These are phyloP conservation scores for Macrocentrus cingulum DNA, from an alignment of 1,140 invertebrate genomes.

Conservation along the genomic window DNA sequence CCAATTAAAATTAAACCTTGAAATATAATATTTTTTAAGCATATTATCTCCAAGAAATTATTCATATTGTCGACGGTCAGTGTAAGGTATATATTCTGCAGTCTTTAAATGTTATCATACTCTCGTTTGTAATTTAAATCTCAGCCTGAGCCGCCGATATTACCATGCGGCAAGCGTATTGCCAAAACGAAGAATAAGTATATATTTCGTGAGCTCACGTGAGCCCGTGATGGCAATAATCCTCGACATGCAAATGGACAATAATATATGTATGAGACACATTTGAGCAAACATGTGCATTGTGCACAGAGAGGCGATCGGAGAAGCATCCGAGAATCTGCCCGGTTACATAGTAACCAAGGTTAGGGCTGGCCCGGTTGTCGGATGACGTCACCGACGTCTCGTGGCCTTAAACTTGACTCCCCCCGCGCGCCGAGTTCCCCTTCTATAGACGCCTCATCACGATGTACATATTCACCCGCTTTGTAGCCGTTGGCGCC, in stretches of 20 bases:
- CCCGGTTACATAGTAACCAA: slow-evolving; percentile 43
- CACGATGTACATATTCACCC: not conserved
- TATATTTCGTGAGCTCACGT: slow-evolving; percentile 1
- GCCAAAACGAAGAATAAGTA: no score
- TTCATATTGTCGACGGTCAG: not conserved
- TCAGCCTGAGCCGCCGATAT: no score
- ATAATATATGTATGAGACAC: not conserved
- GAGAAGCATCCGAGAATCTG: slow-evolving; percentile 26
- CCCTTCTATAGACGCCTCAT: not conserved
- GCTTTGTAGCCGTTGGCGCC: not conserved
- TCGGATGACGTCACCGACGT: slow-evolving; percentile 49
- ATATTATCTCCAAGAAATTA: not conserved
- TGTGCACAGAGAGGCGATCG: not conserved
- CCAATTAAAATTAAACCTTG: no score
- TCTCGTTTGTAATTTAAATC: no score
- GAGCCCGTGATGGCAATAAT: not conserved
- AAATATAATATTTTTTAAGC: no score
- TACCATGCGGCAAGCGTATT: no score
- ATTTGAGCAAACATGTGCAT: not conserved
- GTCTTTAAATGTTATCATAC: not conserved
- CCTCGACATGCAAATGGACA: not conserved
- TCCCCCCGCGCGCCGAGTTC: slow-evolving; percentile 25
- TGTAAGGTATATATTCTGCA: not conserved
- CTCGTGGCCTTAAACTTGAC: slow-evolving; percentile 52
- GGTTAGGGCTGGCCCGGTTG: slow-evolving; percentile 43